Conservation (phyloP, 2,113 vertebrate species). For the Nyctereutes procyonoides region DNA sequence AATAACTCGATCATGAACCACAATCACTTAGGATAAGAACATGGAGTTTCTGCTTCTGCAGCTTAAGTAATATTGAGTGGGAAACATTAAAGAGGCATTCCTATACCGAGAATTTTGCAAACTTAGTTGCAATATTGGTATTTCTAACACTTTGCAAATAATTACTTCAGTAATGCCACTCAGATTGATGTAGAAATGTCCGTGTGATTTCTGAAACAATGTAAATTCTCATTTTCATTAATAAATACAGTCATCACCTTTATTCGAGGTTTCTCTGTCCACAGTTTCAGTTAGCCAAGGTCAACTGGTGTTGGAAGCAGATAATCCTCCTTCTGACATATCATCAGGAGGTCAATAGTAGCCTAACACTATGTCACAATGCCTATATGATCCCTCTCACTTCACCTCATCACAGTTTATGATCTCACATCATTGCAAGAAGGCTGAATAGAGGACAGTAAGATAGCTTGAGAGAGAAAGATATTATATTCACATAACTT, state of each 20-base stretch:
- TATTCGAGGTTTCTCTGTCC: background rate
- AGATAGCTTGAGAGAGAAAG: background rate
- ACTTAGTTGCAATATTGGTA: background rate
- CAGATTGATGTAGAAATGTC: background rate
- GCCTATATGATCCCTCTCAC: background rate
- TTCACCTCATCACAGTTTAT: background rate
- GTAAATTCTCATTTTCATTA: conserved; percentile 38
- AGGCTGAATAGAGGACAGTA: background rate
- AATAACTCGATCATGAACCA: conserved; percentile 47
- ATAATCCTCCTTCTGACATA: background rate
- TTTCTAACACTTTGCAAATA: background rate
- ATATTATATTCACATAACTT: background rate
- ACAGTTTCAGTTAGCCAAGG: background rate
- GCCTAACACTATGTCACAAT: background rate
- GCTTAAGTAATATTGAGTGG: background rate
- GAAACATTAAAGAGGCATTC: conserved; percentile 39
- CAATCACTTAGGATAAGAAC: conserved; percentile 38
- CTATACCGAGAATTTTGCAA: background rate
- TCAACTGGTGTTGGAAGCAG: background rate
- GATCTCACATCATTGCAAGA: background rate
- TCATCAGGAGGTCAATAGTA: background rate
- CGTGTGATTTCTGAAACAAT: background rate
- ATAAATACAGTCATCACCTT: background rate
- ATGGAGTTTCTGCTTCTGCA: background rate
- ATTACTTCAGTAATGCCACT: background rate